Evolutionary conservation across 2,113 vertebrate species (phyloP).

Genomic region (Catagonus wagneri): DNA sequence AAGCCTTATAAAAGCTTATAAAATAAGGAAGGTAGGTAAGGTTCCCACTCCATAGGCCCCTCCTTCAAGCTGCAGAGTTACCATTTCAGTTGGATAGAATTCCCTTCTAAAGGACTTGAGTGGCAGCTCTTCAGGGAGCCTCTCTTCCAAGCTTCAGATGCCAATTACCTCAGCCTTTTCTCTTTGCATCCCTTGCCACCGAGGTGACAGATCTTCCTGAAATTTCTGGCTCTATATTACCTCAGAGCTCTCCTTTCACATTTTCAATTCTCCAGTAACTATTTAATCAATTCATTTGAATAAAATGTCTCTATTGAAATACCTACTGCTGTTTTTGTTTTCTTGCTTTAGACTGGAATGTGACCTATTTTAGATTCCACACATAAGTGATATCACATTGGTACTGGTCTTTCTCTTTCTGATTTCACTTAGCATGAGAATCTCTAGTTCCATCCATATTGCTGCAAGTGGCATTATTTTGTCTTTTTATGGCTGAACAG

Average conservation of each 20-base stretch:
- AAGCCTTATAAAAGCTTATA: too few species aligned
- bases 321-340: not conserved
- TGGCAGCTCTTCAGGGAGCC: not conserved
- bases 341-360: too few species aligned
- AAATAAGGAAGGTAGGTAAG: not conserved
- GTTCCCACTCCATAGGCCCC: not conserved
- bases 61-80: not conserved
- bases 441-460: too few species aligned
- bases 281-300: constrained; percentile 6
- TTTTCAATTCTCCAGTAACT: not conserved
- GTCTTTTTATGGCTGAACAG: too few species aligned
- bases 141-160: not conserved
- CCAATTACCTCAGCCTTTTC: not conserved
- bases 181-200: not conserved
- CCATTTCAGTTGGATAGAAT: not conserved
- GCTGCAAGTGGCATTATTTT: too few species aligned
- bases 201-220: not conserved
- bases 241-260: not conserved
- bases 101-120: not conserved
- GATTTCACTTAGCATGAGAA: too few species aligned
- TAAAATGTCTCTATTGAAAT: constrained; percentile 25
- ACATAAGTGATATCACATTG: too few species aligned
- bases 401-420: too few species aligned
- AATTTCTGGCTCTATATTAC: not conserved
- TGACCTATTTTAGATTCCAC: too few species aligned